A percentile compares a stretch with the other conserved stretches of the same genome.
Evolutionary conservation across 2,888 invertebrate genomes (phyloP).

Genomic region (Coremacera marginata): DNA sequence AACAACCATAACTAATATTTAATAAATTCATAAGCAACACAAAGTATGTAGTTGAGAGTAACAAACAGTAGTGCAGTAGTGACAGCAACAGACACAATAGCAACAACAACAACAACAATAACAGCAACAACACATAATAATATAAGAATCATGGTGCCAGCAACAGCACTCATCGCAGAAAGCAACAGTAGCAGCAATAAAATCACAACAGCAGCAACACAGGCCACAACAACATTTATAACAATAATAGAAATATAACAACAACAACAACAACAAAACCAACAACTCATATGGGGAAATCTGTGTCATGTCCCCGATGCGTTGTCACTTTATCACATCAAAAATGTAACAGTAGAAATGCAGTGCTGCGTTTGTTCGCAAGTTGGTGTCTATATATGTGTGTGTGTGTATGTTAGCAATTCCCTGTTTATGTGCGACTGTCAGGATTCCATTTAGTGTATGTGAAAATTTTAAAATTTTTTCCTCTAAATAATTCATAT

Average conservation of each 20-base stretch:
- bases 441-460: slow-evolving; percentile 1
- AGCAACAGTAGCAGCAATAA: not conserved
- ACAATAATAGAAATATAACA: slow-evolving; percentile 1
- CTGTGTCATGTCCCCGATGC: slow-evolving; percentile 43
- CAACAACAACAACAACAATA: not conserved
- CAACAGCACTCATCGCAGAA: not conserved
- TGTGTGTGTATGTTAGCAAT: slow-evolving; percentile 23
- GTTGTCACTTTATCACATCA: slow-evolving; percentile 26
- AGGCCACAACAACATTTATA: not conserved
- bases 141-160: not conserved
- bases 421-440: slow-evolving; percentile 25
- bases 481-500: not conserved
- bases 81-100: not conserved
- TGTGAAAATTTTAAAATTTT: not conserved
- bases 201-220: slow-evolving; percentile 1
- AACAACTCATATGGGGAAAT: slow-evolving; percentile 34
- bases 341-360: not conserved
- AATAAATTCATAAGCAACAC: slow-evolving; percentile 11
- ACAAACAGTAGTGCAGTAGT: not conserved
- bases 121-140: not conserved
- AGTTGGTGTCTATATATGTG: too few species aligned
- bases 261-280: slow-evolving; percentile 17
- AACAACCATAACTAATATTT: slow-evolving; percentile 17
- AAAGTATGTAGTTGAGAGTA: not conserved
- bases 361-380: slow-evolving; percentile 25